Base-by-base conservation (phyloP, 2,888 invertebrate genomes). In the Agapostemon virescens region DNA sequence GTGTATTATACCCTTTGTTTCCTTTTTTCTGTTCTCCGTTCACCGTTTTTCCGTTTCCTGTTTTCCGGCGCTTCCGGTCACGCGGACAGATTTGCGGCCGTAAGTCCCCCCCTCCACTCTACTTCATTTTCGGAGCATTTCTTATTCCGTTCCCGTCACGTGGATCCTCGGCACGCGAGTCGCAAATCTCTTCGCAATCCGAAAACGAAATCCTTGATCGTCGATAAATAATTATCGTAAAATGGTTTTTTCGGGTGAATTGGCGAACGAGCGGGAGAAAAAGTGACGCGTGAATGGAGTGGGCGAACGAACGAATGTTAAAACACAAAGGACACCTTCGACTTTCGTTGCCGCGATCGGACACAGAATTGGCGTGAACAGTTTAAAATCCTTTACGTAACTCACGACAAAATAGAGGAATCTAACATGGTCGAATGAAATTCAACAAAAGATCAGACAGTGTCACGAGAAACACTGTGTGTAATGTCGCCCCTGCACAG, bases 401-500 rank as follows among this genome's bases (percentile, higher is more conserved):
- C 30, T 23, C 38, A 40, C n/a, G 40, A 58, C 15, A 23, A n/a
- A 58, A 36, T 3, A 61, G 17, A 30, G 42, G 49, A 58, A 11
- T 26, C 26, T 55, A 23, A 55, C 55, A 26, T 26, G 17, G 30
- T 33, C 26, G 20, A 71, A 68, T 33, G 15, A 52, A 33, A 20
- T 30, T 45, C 55, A 15, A 38, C 23, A 33, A 30, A 67, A 40
- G 33, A 49, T 23, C n/a, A 49, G 38, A 82, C 64, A 68, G 79
- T 81, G 64, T 61, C 9, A 55, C 55, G 55, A 23, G 15, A 2
- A 26, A 55, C 55, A 55, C 26, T 26, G 55, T 55, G 55, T 55
- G 55, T 55, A 55, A 26, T 55, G 55, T 88, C 86, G 85, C 84
- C 79, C 88, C 89, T 86, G 89, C 90, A 84, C 90, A 90, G 88